Base-by-base conservation (phyloP, 2,797 vertebrate genomes). In the Hyperoplus immaculatus region DNA sequence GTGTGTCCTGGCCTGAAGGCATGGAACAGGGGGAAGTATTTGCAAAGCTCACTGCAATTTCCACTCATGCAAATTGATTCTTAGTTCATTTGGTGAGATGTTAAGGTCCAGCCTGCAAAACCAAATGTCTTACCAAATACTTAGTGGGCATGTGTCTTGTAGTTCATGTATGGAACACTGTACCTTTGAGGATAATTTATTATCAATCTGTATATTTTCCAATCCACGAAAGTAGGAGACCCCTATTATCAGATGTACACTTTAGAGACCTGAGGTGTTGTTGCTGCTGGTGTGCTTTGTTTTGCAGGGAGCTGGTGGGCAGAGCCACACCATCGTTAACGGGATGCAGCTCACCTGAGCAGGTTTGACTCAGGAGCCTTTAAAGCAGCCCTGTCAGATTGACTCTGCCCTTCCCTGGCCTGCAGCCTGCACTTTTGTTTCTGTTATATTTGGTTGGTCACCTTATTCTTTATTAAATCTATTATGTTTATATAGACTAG, bases 21-120 rank as follows among this genome's bases (percentile, higher is more conserved):
- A 41, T 54, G 69, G 21, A 77, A 56, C 72, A 72, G 77, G 62
- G 63, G 72, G 61, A 76, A 21, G 47, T 38, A 55, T 18, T 73
- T 14, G 8, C 50, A 77, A 21, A 46, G 55, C 58, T 42, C 51
- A 5, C 41, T 66, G 54, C 39, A 42, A 36, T 12, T 46, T 9
- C 45, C 38, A 43, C 8, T 49, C 43, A 45, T 62, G 12, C 11
- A 47, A 36, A 54, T 42, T 0, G 49, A 56, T 38, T 38, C 4
- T 43, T 58, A 15, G 47, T 65, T 70, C 0, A 62, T 70, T 46
- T 51, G 42, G 12, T 41, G 29, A 12, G 64, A 71, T n/a, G 39
- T 57, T 4, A 59, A 3, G 0, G 0, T 51, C 29, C 4, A 16
- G 42, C 60, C 50, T 8, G 16, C 55, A 68, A 68, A 38, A 18